Evolutionary conservation across 2,888 invertebrate genomes (phyloP), one percentile per base, ranked within the genome.

Genomic region (Ophioninae sp.): DNA sequence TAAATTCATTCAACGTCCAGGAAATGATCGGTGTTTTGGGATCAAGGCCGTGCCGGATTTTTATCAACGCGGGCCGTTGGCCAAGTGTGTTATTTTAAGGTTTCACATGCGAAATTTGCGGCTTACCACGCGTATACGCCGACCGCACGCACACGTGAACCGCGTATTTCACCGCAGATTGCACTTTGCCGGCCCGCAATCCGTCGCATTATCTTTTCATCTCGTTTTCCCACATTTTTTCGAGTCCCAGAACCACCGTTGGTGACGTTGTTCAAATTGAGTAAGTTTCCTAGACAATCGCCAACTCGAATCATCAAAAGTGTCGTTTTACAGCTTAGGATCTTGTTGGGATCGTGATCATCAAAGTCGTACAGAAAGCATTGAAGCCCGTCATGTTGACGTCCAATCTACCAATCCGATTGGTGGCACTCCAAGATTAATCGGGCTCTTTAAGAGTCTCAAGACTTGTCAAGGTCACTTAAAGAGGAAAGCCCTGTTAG

Each of bases 21-120:
- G 83, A 83, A 83, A 77, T 76, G 79, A 67, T 83, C 76, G 67
- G 81, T 70, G 73, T 84, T 79, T 79, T 76, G 79, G 73, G 82
- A 84, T 84, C 84, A 84, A 82, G 84, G 84, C 69, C 79, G 77
- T n/a, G 56, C 39, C 37, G 76, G 79, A 84, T 84, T 79, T 84
- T 84, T 84, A 84, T 82, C 84, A 82, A 82, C 82, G 79, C 73
- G 84, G 79, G 84, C 84, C 59, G 17, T 69, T 70, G 59, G 84
- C 84, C 84, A 84, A 79, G 79, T 79, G 17, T 50, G 74, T 82
- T 84, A 84, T 79, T 79, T 84, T 84, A 73, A 82, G 84, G 37
- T 79, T 82, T 82, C 76, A 73, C 84, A 77, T 82, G 76, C 64
- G 39, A 76, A 81, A 77, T 84, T 79, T 76, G 79, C 50, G 83